Percentiles rank a stretch among this genome's conserved stretches.
These are phyloP conservation scores for human DNA, from an alignment of 2,113 vertebrate species.

Conservation along the genomic window GRCh38 chr13:62664501-62665000, in stretches of 20 bases:
- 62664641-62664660: slow-evolving; percentile 70
- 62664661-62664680: slow-evolving; percentile 15
- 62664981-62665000: slow-evolving; percentile 46
- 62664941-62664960: slow-evolving; percentile 75
- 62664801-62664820: slow-evolving; percentile 64
- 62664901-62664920: slow-evolving; percentile 53
- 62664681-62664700: slow-evolving; percentile 63
- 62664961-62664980: slow-evolving; percentile 70
- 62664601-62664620: neutral
- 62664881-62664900: slow-evolving; percentile 74
- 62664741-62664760: slow-evolving; percentile 61
- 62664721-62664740: slow-evolving; percentile 54
- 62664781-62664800: slow-evolving; percentile 61
- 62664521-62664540: neutral
- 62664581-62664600: neutral
- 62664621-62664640: slow-evolving; percentile 25
- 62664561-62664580: neutral
- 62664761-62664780: slow-evolving; percentile 34
- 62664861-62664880: slow-evolving; percentile 79
- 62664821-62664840: slow-evolving; percentile 70
- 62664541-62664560: neutral
- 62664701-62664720: slow-evolving; percentile 63
- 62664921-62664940: slow-evolving; percentile 73
- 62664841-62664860: slow-evolving; percentile 75
- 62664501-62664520: neutral